Percentiles rank a stretch among this genome's conserved stretches.
Evolutionary conservation across 2,888 invertebrate genomes (phyloP).

Genomic region (Chloroclystis v-ata): DNA sequence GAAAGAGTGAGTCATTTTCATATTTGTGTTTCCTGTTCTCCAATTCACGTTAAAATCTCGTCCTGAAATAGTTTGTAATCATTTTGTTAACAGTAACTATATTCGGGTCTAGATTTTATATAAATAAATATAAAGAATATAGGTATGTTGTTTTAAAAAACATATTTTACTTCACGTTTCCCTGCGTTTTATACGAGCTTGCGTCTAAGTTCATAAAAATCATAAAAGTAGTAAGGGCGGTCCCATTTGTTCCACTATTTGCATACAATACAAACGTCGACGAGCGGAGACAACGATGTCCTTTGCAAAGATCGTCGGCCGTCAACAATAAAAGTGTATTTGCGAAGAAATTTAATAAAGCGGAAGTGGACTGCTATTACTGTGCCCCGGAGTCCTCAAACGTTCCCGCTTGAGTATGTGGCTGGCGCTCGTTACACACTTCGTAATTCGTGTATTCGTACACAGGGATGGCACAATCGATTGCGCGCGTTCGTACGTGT

Average conservation of each 20-base stretch:
- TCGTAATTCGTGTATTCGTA: conserved; percentile 15
- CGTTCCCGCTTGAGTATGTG: conserved; percentile 24
- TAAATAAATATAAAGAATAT: too few species aligned
- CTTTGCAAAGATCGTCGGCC: conserved; percentile 65
- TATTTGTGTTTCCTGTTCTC: too few species aligned
- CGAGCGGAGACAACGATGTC: conserved; percentile 58
- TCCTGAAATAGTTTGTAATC: too few species aligned
- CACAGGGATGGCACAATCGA: conserved; percentile 11
- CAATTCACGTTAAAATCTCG: too few species aligned
- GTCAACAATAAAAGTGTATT: conserved; percentile 74
- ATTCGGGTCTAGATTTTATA: too few species aligned
- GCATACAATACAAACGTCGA: conserved; percentile 70
- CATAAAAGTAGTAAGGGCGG: conserved; percentile 62
- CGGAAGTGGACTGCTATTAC: conserved; percentile 72
- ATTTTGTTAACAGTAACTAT: too few species aligned
- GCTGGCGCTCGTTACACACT: conserved; percentile 16
- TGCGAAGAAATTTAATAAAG: conserved; percentile 79
- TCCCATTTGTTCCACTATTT: conserved; percentile 69
- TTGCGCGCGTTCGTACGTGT: conserved; percentile 11
- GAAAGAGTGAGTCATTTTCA: too few species aligned
- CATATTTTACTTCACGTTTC: too few species aligned
- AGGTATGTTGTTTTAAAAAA: too few species aligned
- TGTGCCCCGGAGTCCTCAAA: conserved; percentile 46
- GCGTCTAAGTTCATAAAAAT: conserved; percentile 56
- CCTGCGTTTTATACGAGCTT: conserved; percentile 45